A percentile compares a stretch with the other conserved stretches of the same genome.
Conservation (phyloP, 2,797 vertebrate genomes). For the Takifugu ocellatus region DNA sequence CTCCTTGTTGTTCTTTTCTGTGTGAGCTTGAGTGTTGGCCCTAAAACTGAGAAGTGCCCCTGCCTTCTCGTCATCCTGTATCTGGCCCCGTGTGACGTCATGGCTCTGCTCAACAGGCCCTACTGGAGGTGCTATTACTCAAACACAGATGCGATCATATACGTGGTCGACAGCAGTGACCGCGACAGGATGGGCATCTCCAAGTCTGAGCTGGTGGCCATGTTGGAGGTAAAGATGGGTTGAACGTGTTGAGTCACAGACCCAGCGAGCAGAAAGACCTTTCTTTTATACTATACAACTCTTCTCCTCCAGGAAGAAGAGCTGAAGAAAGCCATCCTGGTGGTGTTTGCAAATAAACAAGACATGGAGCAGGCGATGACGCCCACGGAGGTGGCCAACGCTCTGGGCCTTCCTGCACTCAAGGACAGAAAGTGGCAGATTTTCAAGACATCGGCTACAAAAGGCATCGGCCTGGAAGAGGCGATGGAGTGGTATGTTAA, state of each 20-base stretch:
- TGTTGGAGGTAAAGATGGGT: slow-evolving; percentile 86
- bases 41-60: no score
- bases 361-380: slow-evolving; percentile 99
- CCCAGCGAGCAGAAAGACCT: no score
- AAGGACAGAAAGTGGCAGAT: slow-evolving; percentile 99
- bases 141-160: slow-evolving; percentile 97
- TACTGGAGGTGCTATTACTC: slow-evolving; percentile 99
- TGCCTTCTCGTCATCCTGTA: neutral
- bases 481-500: slow-evolving; percentile 93
- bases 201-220: slow-evolving; percentile 95
- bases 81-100: neutral
- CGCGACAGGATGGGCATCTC: slow-evolving; percentile 98
- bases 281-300: no score
- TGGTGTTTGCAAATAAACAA: slow-evolving; percentile 99
- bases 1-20: neutral
- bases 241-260: no score
- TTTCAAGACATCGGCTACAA: slow-evolving; percentile 97
- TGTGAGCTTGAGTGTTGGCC: neutral
- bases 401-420: slow-evolving; percentile 89
- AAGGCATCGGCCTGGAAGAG: slow-evolving; percentile 93
- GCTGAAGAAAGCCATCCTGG: slow-evolving; percentile 95
- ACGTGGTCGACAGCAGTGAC: slow-evolving; percentile 98
- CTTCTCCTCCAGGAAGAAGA: slow-evolving; percentile 86
- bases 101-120: slow-evolving; percentile 73
- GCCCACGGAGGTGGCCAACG: slow-evolving; percentile 92